Conservation (phyloP, 1,140 invertebrate species). For the Rhagoletis pomonella region DNA sequence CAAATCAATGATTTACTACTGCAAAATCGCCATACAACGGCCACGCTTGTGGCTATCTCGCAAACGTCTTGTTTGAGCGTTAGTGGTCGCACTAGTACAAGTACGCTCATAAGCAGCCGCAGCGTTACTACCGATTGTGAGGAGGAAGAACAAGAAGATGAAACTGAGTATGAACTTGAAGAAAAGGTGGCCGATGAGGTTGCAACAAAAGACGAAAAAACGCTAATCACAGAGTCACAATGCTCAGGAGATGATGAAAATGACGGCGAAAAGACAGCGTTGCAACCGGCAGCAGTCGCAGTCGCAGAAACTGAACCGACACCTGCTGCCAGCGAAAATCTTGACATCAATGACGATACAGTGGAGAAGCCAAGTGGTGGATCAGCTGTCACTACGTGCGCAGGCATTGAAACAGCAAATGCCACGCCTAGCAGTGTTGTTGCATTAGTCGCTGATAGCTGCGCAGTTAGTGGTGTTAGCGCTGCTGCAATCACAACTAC, state of each 20-base stretch:
- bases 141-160: background rate
- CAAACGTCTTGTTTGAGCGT: slow-evolving; percentile 44
- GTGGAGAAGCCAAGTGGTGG: background rate
- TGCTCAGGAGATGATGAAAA: background rate
- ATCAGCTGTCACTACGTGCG: background rate
- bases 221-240: background rate
- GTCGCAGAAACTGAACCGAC: background rate
- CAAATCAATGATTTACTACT: slow-evolving; percentile 72
- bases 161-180: background rate
- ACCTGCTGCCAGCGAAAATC: background rate
- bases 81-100: background rate
- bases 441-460: background rate
- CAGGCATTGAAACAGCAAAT: background rate
- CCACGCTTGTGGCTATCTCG: slow-evolving; percentile 68
- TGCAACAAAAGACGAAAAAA: background rate
- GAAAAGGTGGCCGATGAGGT: background rate
- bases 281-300: background rate
- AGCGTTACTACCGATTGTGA: slow-evolving; percentile 13
- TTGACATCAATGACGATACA: background rate
- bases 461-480: background rate
- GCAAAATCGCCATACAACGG: slow-evolving; percentile 70
- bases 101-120: background rate
- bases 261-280: background rate
- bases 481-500: background rate
- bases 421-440: background rate